Conservation (phyloP, 2,797 vertebrate species). For the Gorsachius magnificus region DNA sequence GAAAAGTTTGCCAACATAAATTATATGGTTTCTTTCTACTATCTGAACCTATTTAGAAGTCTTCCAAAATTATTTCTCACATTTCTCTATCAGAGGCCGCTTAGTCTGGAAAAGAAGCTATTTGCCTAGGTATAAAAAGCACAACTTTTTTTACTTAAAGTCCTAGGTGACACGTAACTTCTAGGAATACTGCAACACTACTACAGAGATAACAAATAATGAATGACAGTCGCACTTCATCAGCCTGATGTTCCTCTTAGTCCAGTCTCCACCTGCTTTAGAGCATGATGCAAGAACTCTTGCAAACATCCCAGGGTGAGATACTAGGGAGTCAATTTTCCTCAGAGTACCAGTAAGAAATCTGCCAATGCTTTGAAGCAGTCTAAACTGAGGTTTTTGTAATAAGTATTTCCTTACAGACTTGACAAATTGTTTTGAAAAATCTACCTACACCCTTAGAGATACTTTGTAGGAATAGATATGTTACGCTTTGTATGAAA, state of each 20-base stretch:
- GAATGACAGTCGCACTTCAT: background rate
- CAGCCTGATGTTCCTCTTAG: background rate
- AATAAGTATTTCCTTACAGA: background rate
- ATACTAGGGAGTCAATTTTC: background rate
- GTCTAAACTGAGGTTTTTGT: background rate
- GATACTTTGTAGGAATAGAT: background rate
- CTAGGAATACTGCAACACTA: background rate
- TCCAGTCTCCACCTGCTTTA: background rate
- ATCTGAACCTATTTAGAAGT: background rate
- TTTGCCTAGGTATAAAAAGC: background rate
- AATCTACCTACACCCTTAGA: background rate
- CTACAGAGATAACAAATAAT: background rate
- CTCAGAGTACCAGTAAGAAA: background rate
- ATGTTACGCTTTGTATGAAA: background rate
- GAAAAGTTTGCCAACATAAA: background rate
- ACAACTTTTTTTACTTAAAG: background rate
- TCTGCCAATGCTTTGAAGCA: background rate
- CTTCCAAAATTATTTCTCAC: background rate
- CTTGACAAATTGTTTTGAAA: background rate
- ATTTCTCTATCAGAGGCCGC: background rate
- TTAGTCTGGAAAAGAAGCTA: background rate
- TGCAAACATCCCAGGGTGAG: background rate
- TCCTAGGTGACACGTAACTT: background rate
- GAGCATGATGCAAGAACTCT: background rate
- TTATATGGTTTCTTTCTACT: background rate